phyloP scores from a whole-genome alignment of 2,888 invertebrate species.

The Saturnia pavonia region DNA sequence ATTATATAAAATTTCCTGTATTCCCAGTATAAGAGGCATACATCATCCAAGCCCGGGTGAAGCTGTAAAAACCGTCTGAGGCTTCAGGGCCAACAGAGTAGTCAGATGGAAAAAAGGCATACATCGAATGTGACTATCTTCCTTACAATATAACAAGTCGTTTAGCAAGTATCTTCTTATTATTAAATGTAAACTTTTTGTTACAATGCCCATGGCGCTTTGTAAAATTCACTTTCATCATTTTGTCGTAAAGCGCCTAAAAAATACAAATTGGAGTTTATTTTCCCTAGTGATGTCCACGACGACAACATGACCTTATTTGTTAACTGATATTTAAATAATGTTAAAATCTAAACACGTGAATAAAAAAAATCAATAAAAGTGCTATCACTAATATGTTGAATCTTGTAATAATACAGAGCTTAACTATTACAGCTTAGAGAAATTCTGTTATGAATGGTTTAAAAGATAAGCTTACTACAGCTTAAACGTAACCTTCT shows the following conservation, averaged over 20 bases:
- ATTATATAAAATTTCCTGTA: neutral
- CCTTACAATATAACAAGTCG: no score
- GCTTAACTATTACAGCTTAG: constrained; percentile 7
- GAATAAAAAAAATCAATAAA: neutral
- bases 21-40: no score
- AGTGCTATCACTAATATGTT: neutral
- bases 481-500: neutral
- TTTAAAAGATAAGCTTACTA: constrained; percentile 1
- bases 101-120: no score
- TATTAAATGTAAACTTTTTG: no score
- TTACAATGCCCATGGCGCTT: no score
- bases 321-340: neutral
- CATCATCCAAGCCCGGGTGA: no score
- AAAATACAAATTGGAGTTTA: neutral
- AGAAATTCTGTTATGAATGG: neutral
- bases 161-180: no score
- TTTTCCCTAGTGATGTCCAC: neutral
- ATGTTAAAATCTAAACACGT: neutral
- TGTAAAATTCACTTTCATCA: no score
- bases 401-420: neutral
- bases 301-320: neutral
- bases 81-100: no score
- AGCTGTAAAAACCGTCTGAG: no score
- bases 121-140: no score
- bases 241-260: no score